These are phyloP conservation scores for Ptyas mucosa DNA, from an alignment of 2,113 vertebrate genomes.

Conservation along the genomic window DNA sequence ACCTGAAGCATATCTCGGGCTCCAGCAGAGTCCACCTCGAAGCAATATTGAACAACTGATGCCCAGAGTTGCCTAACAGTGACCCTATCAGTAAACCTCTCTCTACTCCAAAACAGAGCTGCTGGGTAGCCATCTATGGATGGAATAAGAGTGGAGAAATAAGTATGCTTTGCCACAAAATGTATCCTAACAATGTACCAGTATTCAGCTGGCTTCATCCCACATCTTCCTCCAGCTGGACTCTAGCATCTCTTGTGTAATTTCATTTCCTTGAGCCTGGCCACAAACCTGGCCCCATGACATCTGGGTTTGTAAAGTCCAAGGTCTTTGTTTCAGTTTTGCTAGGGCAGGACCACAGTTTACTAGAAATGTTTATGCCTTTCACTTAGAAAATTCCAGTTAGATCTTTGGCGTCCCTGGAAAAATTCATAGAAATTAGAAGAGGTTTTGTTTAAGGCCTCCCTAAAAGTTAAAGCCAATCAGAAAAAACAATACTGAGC, in stretches of 20 bases:
- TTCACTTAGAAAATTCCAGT: background rate
- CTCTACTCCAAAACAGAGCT: background rate
- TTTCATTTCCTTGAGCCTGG: background rate
- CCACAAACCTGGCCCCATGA: background rate
- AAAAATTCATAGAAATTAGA: background rate
- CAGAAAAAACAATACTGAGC: background rate
- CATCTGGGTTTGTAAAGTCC: background rate
- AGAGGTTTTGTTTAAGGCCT: background rate
- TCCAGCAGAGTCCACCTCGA: background rate
- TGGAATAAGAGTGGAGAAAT: background rate
- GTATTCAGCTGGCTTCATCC: background rate
- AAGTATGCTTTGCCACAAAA: background rate
- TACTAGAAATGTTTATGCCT: background rate
- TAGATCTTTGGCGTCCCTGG: background rate
- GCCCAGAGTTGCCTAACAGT: background rate
- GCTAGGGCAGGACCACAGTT: background rate
- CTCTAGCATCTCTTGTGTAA: background rate
- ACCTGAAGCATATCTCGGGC: background rate
- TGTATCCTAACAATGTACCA: background rate
- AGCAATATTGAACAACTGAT: background rate
- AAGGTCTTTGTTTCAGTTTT: background rate
- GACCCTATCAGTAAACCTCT: background rate
- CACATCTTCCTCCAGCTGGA: background rate
- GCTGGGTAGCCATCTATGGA: background rate
- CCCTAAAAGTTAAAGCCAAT: background rate